Evolutionary conservation across 2,113 vertebrate genomes (phyloP).

Genomic region (Catharus fuscescens): DNA sequence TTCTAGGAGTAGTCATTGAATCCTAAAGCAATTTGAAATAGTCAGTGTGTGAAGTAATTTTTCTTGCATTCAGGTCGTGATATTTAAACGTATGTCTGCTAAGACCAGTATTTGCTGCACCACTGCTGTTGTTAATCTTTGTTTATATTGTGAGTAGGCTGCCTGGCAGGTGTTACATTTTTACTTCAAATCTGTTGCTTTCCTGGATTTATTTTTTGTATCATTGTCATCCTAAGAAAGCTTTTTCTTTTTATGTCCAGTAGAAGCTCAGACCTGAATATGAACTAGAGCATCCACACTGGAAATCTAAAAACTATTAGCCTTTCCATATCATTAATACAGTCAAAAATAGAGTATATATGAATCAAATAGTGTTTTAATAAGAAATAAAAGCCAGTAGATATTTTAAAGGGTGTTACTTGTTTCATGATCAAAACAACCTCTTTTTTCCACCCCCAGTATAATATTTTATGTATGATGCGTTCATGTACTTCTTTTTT

Average conservation of each 20-base stretch:
- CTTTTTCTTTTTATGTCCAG: neutral
- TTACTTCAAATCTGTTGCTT: constrained; percentile 11
- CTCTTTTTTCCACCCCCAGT: neutral
- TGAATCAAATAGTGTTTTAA: neutral
- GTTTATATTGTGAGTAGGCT: neutral
- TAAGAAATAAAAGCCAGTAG: neutral
- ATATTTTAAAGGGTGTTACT: neutral
- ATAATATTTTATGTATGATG: neutral
- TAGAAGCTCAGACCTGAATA: neutral
- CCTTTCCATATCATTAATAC: neutral
- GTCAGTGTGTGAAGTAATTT: neutral
- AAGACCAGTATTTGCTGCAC: neutral
- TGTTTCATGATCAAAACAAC: neutral
- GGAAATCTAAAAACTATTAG: neutral
- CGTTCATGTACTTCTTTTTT: neutral
- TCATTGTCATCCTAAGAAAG: neutral
- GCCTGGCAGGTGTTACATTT: constrained; percentile 27
- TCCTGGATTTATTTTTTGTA: constrained; percentile 26
- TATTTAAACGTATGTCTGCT: neutral
- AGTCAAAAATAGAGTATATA: neutral
- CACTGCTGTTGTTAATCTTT: constrained; percentile 38
- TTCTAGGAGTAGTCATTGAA: neutral
- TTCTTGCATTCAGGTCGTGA: neutral
- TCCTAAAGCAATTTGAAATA: neutral
- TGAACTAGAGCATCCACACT: neutral